These are phyloP conservation scores for Ceuthmochares aereus DNA, from an alignment of 2,113 vertebrate species.

Conservation along the genomic window DNA sequence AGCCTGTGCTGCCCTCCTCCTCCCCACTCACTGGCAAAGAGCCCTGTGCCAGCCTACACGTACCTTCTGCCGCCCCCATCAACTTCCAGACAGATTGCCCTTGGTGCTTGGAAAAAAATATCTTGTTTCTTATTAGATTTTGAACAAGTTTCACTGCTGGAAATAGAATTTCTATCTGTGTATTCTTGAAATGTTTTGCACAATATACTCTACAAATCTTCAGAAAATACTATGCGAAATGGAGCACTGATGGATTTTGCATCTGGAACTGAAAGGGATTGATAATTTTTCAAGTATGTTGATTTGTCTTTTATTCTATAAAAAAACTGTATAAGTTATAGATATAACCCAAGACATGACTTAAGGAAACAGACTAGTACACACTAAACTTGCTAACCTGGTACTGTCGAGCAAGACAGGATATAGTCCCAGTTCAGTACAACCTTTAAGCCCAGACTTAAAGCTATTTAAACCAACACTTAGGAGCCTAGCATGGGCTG, in stretches of 20 bases:
- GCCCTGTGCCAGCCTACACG: not conserved
- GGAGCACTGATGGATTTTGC: not conserved
- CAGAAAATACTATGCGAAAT: not conserved
- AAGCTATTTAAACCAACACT: not conserved
- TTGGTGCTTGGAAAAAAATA: not conserved
- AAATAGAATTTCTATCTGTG: not conserved
- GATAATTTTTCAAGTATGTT: not conserved
- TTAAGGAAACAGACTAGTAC: not conserved
- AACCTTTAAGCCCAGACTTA: not conserved
- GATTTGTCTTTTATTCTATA: not conserved
- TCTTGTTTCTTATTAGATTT: not conserved
- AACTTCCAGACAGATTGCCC: not conserved
- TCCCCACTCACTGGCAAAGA: not conserved
- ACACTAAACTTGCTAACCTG: not conserved
- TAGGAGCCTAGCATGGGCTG: not conserved
- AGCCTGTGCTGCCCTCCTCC: not conserved
- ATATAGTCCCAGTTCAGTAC: accelerated
- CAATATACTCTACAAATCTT: not conserved
- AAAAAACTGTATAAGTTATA: not conserved
- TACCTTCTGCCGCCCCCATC: not conserved
- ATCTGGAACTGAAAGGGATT: not conserved
- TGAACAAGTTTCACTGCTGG: not conserved
- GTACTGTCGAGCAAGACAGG: not conserved
- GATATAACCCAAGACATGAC: not conserved
- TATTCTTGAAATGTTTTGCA: not conserved